Evolutionary conservation across 1,140 invertebrate species (phyloP).

Genomic region (Rhagoletis zephyria): DNA sequence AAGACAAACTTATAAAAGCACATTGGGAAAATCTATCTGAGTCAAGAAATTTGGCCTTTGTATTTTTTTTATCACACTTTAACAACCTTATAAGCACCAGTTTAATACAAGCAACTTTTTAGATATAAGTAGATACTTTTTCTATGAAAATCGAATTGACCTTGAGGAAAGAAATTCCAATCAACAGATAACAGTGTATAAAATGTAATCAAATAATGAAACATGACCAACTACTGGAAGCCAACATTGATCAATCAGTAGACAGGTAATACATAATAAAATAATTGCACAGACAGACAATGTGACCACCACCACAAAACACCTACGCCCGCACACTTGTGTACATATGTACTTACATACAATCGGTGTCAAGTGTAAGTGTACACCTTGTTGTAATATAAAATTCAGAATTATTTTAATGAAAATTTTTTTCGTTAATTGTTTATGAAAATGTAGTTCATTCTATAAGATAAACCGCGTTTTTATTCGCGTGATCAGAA

Average conservation of each 20-base stretch:
- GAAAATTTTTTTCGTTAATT: too few species aligned
- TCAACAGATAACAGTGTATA: neutral
- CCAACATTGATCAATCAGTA: neutral
- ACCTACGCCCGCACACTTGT: neutral
- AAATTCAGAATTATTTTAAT: too few species aligned
- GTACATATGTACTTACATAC: neutral
- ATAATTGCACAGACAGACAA: neutral
- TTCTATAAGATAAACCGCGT: too few species aligned
- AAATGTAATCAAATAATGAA: conserved; percentile 13
- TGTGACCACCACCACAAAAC: neutral
- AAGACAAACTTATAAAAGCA: too few species aligned
- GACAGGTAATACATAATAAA: neutral
- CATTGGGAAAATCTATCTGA: too few species aligned
- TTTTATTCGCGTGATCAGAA: too few species aligned
- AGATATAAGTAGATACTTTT: neutral
- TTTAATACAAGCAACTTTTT: neutral
- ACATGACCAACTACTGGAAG: neutral
- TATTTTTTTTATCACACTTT: too few species aligned
- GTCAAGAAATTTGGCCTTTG: too few species aligned
- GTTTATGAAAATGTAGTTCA: too few species aligned
- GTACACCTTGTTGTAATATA: too few species aligned
- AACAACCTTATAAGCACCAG: too few species aligned
- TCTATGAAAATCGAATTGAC: neutral
- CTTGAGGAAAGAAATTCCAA: neutral
- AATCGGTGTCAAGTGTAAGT: neutral